phyloP scores from a whole-genome alignment of 2,888 invertebrate genomes.

The Maniola hyperantus region DNA sequence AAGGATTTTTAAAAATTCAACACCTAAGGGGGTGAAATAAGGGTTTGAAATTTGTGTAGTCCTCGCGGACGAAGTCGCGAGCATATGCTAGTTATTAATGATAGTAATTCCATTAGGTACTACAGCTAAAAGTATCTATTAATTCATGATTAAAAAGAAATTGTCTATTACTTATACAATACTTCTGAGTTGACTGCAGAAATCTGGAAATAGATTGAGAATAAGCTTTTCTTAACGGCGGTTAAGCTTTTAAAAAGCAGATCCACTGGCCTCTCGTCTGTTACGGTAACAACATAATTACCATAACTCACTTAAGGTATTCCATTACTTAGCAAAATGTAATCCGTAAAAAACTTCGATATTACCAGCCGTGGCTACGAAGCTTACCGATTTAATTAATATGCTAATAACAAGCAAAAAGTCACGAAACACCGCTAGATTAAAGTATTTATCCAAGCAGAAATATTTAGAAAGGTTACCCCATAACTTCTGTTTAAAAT shows the following conservation, averaged over 20 bases:
- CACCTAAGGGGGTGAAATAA: too few relatives aligned
- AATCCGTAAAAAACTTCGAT: constrained; percentile 34
- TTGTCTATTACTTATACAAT: too few relatives aligned
- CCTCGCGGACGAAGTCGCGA: too few relatives aligned
- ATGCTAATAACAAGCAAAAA: constrained; percentile 45
- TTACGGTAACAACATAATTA: constrained; percentile 19
- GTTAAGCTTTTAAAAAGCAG: constrained; percentile 3
- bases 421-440: constrained; percentile 41
- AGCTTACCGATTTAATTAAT: constrained; percentile 46
- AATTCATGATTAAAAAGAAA: too few relatives aligned
- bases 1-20: too few relatives aligned
- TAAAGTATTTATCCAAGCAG: constrained; percentile 49
- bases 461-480: constrained; percentile 44
- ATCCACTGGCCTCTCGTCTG: background rate
- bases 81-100: too few relatives aligned
- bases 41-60: too few relatives aligned
- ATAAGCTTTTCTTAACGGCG: background rate
- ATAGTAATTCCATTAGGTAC: too few relatives aligned
- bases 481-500: constrained; percentile 25
- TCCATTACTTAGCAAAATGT: constrained; percentile 20
- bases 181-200: too few relatives aligned
- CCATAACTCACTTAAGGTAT: constrained; percentile 21
- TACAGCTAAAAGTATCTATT: too few relatives aligned
- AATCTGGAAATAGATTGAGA: too few relatives aligned
- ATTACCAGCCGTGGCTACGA: constrained; percentile 23